phyloP scores from a whole-genome alignment of 2,797 vertebrate genomes.

The Lophius americanus region DNA sequence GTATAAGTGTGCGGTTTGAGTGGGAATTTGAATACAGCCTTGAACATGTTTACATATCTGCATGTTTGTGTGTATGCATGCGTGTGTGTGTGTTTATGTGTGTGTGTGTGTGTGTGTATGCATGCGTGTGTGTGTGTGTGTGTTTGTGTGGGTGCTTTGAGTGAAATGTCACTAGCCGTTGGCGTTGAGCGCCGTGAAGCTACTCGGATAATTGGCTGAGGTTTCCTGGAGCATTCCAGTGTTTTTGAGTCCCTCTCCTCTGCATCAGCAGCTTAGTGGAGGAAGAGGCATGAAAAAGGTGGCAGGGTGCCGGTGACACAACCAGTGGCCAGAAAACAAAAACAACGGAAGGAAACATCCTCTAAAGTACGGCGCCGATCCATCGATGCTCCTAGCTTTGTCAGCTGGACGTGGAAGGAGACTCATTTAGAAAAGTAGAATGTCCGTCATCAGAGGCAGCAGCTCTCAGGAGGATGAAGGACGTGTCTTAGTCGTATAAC shows the following conservation, averaged over 20 bases:
- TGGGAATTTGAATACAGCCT: no score
- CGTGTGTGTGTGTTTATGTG: neutral
- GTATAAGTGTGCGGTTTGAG: no score
- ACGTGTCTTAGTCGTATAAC: no score
- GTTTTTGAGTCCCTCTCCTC: slow-evolving; percentile 20
- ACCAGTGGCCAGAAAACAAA: slow-evolving; percentile 11
- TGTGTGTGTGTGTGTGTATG: neutral
- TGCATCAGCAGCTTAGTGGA: slow-evolving; percentile 32
- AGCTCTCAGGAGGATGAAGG: no score
- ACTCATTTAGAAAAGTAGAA: slow-evolving; percentile 15
- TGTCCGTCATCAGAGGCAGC: no score
- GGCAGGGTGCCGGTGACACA: neutral
- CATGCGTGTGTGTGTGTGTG: neutral
- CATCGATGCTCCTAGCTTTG: slow-evolving; percentile 12
- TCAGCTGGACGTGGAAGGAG: slow-evolving; percentile 35
- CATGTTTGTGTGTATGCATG: neutral
- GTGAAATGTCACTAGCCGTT: slow-evolving; percentile 41
- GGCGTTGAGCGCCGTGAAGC: slow-evolving; percentile 24
- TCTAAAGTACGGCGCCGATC: no score
- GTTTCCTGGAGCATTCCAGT: slow-evolving; percentile 63
- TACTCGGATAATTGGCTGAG: slow-evolving; percentile 78
- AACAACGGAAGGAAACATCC: slow-evolving; percentile 7
- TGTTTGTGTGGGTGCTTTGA: slow-evolving; percentile 2
- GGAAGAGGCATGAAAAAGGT: slow-evolving; percentile 20
- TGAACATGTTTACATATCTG: neutral